Conservation (phyloP, 2,113 vertebrate genomes). For the Butorides virescens region DNA sequence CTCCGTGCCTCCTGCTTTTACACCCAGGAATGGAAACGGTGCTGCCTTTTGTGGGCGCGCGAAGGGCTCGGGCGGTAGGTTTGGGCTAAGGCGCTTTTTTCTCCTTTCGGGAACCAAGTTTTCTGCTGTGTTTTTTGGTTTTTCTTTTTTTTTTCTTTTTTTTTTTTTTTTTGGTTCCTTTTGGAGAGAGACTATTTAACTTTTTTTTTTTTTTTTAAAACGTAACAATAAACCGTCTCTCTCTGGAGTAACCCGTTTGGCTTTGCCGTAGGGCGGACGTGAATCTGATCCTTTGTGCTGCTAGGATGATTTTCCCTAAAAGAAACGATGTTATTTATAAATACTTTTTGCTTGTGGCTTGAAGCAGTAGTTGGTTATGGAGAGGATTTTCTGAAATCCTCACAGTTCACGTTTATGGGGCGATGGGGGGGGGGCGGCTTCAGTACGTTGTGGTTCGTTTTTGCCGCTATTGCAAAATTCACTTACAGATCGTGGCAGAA, state of each 20-base stretch:
- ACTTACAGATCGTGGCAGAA: background rate
- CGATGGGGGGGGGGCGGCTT: background rate
- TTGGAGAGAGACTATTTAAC: background rate
- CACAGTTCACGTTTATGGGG: background rate
- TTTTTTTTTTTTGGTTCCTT: too few relatives aligned
- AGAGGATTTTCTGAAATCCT: background rate
- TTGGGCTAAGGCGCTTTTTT: conserved; percentile 13
- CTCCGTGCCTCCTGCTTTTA: conserved; percentile 17
- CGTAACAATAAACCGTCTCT: conserved; percentile 35
- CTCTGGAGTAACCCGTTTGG: background rate
- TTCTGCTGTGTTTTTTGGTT: background rate
- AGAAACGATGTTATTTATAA: background rate
- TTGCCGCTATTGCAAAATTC: background rate
- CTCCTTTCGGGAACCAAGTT: background rate
- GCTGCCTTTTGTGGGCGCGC: conserved; percentile 40
- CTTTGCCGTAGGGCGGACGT: background rate
- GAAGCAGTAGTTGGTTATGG: background rate
- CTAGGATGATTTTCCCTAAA: background rate
- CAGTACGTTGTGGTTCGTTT: background rate
- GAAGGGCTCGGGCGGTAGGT: conserved; percentile 57
- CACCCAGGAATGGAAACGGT: conserved; percentile 40
- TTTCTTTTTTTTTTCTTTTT: too few relatives aligned
- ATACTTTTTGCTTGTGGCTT: background rate
- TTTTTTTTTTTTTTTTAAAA: background rate
- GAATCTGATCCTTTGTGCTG: background rate